Percentiles rank a stretch among this genome's conserved stretches.
phyloP scores from a whole-genome alignment of 2,797 vertebrate species.

The Crenichthys baileyi region DNA sequence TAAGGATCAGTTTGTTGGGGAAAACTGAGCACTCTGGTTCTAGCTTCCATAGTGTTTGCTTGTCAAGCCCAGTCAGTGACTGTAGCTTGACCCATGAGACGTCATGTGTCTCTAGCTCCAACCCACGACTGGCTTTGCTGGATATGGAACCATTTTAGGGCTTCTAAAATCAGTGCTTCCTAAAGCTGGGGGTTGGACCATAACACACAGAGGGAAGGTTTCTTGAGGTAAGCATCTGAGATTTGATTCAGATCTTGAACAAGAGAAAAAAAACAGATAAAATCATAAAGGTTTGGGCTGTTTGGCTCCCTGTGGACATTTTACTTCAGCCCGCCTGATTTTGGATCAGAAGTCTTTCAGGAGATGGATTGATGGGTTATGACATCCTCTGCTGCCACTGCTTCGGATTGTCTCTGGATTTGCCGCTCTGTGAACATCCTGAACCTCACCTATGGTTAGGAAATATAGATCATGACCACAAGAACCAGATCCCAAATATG shows the following conservation, averaged over 20 bases:
- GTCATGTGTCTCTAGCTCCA: constrained; percentile 31
- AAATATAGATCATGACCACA: neutral
- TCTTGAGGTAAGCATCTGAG: neutral
- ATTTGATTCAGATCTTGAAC: neutral
- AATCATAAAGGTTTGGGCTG: neutral
- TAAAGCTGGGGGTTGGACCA: neutral
- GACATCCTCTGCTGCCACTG: neutral
- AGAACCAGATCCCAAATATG: neutral
- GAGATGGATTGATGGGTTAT: neutral
- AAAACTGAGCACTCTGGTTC: constrained; percentile 22
- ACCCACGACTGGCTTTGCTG: constrained; percentile 22
- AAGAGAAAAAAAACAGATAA: too few species aligned
- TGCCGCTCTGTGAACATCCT: neutral
- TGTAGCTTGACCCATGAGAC: neutral
- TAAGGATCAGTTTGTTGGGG: constrained; percentile 12
- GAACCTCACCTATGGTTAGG: neutral
- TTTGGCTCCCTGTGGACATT: neutral
- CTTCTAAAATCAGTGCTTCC: neutral
- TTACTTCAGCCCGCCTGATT: neutral
- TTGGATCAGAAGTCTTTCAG: neutral
- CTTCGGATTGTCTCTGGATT: neutral
- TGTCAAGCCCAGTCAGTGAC: constrained; percentile 30
- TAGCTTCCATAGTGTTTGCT: constrained; percentile 24
- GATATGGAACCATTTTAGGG: neutral
- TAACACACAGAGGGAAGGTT: neutral